These are phyloP conservation scores for Archegozetes longisetosus DNA, from an alignment of 1,140 invertebrate genomes.

Conservation along the genomic window DNA sequence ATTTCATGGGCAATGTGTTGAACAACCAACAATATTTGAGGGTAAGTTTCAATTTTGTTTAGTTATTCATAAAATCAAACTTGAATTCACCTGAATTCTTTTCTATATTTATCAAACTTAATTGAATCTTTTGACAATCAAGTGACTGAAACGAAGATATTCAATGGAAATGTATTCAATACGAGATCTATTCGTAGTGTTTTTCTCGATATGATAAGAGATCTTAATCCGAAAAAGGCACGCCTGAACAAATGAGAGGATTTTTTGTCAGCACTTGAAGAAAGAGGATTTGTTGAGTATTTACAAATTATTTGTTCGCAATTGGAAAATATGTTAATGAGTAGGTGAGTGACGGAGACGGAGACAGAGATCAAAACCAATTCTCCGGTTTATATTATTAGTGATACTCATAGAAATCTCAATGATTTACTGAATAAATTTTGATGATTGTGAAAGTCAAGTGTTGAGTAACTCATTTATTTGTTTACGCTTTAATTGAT, in stretches of 20 bases:
- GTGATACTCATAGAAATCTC: conserved; percentile 43
- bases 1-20: too few species aligned
- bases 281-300: neutral
- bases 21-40: too few species aligned
- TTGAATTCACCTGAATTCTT: neutral
- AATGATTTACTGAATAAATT: conserved; percentile 38
- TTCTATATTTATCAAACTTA: too few species aligned
- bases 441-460: too few species aligned
- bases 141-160: neutral
- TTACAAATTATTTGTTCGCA: neutral
- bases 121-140: too few species aligned
- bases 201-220: conserved; percentile 2
- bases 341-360: neutral
- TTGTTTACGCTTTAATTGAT: too few species aligned
- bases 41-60: too few species aligned
- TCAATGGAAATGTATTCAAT: conserved; percentile 5
- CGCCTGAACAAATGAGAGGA: neutral
- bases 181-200: neutral
- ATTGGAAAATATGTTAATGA: neutral
- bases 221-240: conserved; percentile 1
- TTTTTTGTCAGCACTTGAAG: neutral
- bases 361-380: neutral
- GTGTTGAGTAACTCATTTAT: too few species aligned
- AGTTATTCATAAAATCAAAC: neutral
- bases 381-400: conserved; percentile 2